Evolutionary conservation across 2,888 invertebrate species (phyloP), one percentile per base, ranked within the genome.

Genomic region (Uropetala carovei): DNA sequence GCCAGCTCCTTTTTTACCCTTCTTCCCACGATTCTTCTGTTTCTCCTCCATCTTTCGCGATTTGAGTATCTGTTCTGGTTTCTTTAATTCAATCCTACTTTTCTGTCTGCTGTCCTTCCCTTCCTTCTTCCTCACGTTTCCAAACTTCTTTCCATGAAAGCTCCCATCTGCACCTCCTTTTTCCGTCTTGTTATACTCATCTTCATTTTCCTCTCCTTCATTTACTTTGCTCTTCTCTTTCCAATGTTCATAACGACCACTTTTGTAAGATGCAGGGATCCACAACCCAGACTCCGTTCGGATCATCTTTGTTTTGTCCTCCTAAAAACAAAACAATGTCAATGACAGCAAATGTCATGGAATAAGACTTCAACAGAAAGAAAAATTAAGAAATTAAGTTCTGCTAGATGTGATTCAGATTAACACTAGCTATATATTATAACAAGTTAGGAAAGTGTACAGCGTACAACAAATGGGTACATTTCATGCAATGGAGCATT

Each of bases 241-340:
- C 99, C 99, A 99, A 92, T 97, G 97, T 93, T 96, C 96, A 95
- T 99, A 99, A 57, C 98, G 96, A 92, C 99, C 98, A 93, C 98
- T 98, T 95, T 99, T 99, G 95, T 98, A 99, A 0, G 98, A 97
- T 0, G 99, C 98, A 0, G 99, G 97, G 94, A 99, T 98, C 97
- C 98, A 98, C 0, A 96, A 97, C 27, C 99, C 99, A 93, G 99
- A 99, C 95, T 99, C 99, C 0, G 99, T 99, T 94, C 97, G 97
- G 93, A 99, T 99, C 95, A 98, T 98, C 92, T 97, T 97, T 43
- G 95, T 95, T 93, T 97, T 96, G 93, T 96, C 95, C 96, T 96
- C 94, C 92, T 94, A 93, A 93, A 43, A 60, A 58, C n/a, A 84
- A 93, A 93, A 56, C 8, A n/a, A 75, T 27, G n/a, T 5, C 1